These are phyloP conservation scores for Entomobrya multifasciata DNA, from an alignment of 2,888 invertebrate genomes.

Conservation along the genomic window DNA sequence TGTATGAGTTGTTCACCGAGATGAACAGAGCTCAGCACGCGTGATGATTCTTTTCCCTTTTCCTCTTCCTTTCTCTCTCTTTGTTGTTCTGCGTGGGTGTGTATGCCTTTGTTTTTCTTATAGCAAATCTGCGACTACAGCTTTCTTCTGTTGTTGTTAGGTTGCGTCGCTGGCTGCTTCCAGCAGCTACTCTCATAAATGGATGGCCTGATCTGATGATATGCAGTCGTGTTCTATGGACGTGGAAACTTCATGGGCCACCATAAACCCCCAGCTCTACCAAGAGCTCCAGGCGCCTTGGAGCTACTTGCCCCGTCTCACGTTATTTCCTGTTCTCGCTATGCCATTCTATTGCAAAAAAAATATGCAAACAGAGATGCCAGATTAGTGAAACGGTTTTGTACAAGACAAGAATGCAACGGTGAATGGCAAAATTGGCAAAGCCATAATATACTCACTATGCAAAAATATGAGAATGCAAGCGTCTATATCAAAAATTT, in stretches of 20 bases:
- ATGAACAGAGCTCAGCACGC: conserved; percentile 46
- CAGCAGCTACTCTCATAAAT: not conserved
- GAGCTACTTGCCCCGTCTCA: conserved; percentile 21
- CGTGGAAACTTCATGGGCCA: conserved; percentile 40
- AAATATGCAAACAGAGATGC: not conserved
- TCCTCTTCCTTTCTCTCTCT: too few species aligned
- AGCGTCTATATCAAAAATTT: too few species aligned
- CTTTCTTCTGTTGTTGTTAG: not conserved
- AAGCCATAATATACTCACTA: too few species aligned
- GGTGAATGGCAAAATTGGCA: not conserved
- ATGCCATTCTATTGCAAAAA: conserved; percentile 7
- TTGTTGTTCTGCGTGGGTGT: not conserved
- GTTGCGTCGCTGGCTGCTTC: conserved; percentile 17
- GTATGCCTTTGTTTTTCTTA: not conserved
- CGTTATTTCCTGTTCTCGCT: not conserved
- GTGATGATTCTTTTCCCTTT: not conserved
- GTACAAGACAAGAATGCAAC: not conserved
- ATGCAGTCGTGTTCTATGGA: conserved; percentile 27
- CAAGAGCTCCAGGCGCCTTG: conserved; percentile 53
- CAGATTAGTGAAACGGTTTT: not conserved
- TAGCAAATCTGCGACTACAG: not conserved
- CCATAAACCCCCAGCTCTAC: not conserved
- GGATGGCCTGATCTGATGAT: not conserved
- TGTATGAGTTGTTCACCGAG: not conserved
- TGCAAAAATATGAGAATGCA: not conserved